Evolutionary conservation across 2,797 vertebrate species (phyloP), one percentile per base, ranked within the genome.

Genomic region (Pterois miles): DNA sequence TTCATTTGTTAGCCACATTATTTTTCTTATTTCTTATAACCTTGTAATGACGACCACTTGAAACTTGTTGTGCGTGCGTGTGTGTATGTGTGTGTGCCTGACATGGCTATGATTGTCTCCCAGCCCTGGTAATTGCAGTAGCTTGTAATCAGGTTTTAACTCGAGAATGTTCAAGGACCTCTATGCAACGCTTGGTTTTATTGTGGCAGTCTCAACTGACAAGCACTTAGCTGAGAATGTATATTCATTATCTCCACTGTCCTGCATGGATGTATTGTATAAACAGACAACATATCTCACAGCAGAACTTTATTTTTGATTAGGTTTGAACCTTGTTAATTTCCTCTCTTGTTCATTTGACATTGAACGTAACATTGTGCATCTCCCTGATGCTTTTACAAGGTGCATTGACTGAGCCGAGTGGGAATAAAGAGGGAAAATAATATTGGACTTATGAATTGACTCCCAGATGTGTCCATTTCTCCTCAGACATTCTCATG

Each of bases 121-220:
- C 75, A 29, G 40, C 65, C 65, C 73, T 74, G 60, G 56, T 75
- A 48, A 72, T 70, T 40, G 80, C 88, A 84, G 73, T 70, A 85
- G 87, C 72, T 80, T 78, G 63, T 73, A 36, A 85, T 87, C 83
- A 89, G 87, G 85, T 85, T 91, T 84, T 71, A 89, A 80, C 74
- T 72, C 60, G 59, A 84, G 84, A 91, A 91, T 92, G 89, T 94
- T 87, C 14, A 79, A 76, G 69, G 81, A 86, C 82, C 78, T 89
- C 91, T 94, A 95, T 95, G 94, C 94, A 96, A 94, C 81, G 76
- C 88, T 88, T 82, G 74, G 50, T 85, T 87, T 86, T 66, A 54
- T 86, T 88, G 80, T 89, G 73, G 76, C 78, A 62, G 83, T 89
- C 66, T 88, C 74, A 88, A 82, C 73, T 86, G 71, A 87, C 79